phyloP scores from a whole-genome alignment of 2,797 vertebrate genomes.

The Glossophaga mutica region DNA sequence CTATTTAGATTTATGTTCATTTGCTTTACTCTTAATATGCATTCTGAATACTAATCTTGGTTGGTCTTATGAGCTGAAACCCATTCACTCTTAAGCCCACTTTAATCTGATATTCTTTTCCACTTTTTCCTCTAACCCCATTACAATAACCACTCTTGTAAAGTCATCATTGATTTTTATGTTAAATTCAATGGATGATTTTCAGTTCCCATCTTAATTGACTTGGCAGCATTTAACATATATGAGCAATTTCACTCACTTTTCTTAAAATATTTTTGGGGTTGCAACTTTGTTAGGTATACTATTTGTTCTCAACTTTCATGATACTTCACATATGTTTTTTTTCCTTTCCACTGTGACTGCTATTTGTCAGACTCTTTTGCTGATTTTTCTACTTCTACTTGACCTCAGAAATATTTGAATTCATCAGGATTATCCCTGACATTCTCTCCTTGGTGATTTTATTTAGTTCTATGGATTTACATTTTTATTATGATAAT shows the following conservation, averaged over 20 bases:
- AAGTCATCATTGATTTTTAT: constrained; percentile 36
- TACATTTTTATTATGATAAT: neutral
- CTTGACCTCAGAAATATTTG: neutral
- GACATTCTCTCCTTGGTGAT: neutral
- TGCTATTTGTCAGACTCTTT: neutral
- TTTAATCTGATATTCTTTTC: neutral
- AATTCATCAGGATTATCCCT: neutral
- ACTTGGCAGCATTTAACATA: constrained; percentile 18
- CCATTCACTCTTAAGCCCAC: neutral
- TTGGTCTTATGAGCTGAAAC: neutral
- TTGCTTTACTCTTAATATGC: neutral
- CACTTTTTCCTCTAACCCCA: neutral
- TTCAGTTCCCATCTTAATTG: neutral
- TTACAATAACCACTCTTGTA: neutral
- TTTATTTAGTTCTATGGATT: neutral
- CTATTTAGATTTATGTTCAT: neutral
- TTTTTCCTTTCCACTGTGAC: neutral
- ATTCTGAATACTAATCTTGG: neutral
- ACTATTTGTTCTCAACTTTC: neutral
- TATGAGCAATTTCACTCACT: constrained; percentile 4
- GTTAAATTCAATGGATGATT: constrained; percentile 14
- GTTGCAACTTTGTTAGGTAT: neutral
- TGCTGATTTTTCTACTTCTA: neutral
- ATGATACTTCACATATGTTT: neutral
- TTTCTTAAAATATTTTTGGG: constrained; percentile 3